Base-by-base conservation (phyloP, 92 coral and sea anemone species). In the Muricea muricata region DNA sequence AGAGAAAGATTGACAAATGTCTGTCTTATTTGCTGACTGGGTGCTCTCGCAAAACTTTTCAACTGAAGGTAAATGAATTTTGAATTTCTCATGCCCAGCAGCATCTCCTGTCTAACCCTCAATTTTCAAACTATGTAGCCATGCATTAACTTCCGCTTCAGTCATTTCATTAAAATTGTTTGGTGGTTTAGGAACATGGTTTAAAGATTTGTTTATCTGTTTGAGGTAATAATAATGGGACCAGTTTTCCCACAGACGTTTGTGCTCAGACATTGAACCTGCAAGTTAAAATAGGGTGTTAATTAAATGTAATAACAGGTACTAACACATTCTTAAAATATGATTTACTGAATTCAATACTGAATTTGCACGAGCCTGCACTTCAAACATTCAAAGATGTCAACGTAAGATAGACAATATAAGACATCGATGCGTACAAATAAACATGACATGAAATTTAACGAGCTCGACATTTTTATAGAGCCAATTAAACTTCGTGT, bases 211-310 rank as follows among this genome's bases (percentile, higher is more conserved):
- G 0, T 37, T 18, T 2, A 84, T 40, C 0, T 76, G 85, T 15
- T 76, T 66, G 26, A 76, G 41, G 8, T 6, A 34, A 35, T 46
- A 73, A 3, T 33, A 0, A 73, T 83, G 33, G 17, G 12, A 14
- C 47, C 35, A 54, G 9, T 75, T 41, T 20, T 31, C 21, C 88
- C 88, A 84, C 14, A 84, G 18, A 13, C 75, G 21, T 45, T 84
- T 84, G 39, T 84, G 73, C 6, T 74, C 84, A 28, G 72, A 42
- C 88, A 84, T 84, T 0, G 63, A 23, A 52, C n/a, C n/a, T n/a
- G n/a, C n/a, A n/a, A n/a, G n/a, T n/a, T n/a, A n/a, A n/a, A n/a
- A n/a, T n/a, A n/a, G n/a, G n/a, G n/a, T n/a, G n/a, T n/a, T n/a
- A n/a, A n/a, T n/a, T n/a, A n/a, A n/a, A n/a, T n/a, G n/a, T n/a